A percentile compares a stretch with the other conserved stretches of the same genome.
Evolutionary conservation across 1,140 invertebrate genomes (phyloP).

Genomic region (Trachymyrmex cornetzi): DNA sequence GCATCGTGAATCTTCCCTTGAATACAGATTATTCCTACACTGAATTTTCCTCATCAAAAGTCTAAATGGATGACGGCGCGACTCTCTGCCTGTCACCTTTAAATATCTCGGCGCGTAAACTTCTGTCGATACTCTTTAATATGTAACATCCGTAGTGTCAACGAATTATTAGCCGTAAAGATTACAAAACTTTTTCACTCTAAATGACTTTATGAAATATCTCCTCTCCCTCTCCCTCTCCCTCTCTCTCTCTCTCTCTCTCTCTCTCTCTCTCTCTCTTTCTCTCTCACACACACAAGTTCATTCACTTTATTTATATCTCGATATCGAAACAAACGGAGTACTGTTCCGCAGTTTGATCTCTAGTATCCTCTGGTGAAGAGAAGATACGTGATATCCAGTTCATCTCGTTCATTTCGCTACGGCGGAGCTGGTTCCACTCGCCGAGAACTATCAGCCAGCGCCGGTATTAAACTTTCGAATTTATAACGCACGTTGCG

Average conservation of each 20-base stretch:
- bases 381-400: constrained; percentile 11
- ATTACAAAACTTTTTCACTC: constrained; percentile 17
- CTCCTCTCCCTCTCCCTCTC: no score
- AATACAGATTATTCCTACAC: constrained; percentile 19
- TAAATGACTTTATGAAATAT: background rate
- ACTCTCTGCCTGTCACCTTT: background rate
- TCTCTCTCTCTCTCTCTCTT: no score
- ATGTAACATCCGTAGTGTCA: background rate
- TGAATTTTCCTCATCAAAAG: constrained; percentile 36
- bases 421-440: background rate
- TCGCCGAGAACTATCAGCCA: constrained; percentile 42
- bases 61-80: background rate
- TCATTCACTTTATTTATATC: no score
- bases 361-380: background rate
- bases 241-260: no score
- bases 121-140: constrained; percentile 5
- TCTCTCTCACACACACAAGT: no score
- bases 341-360: background rate
- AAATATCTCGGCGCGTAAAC: background rate
- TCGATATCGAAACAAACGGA: constrained; percentile 13
- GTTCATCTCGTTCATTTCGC: background rate
- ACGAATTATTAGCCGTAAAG: background rate
- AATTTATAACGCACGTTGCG: constrained; percentile 56
- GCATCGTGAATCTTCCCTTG: constrained; percentile 14
- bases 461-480: constrained; percentile 66